Conservation (phyloP, 92 coral and sea anemone genomes). For the Metridium senile region DNA sequence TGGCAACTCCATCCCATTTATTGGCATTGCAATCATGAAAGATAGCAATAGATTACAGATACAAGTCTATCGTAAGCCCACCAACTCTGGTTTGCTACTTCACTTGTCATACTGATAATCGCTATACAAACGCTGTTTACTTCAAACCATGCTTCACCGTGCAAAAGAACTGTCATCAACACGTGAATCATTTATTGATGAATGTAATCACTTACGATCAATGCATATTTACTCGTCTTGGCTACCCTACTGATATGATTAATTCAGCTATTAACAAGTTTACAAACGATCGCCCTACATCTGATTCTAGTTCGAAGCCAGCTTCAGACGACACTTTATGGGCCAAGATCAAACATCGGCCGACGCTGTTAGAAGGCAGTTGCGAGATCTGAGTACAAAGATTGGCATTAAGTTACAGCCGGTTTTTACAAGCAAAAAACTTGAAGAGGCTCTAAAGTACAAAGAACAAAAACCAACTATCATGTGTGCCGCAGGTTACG, state of each 20-base stretch:
- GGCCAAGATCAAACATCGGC: slow-evolving; percentile 57
- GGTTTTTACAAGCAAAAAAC: no score
- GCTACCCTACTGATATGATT: no score
- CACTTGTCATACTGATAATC: slow-evolving; percentile 48
- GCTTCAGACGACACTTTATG: no score
- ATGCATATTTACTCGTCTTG: slow-evolving; percentile 44
- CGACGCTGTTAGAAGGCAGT: slow-evolving; percentile 36
- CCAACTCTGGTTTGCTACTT: slow-evolving; percentile 18
- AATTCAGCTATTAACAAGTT: no score
- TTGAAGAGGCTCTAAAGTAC: no score
- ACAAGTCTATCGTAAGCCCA: slow-evolving; percentile 6
- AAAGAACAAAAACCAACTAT: no score
- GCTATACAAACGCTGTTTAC: slow-evolving; percentile 58
- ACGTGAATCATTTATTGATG: slow-evolving; percentile 45
- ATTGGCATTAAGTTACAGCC: no score
- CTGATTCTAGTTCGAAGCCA: slow-evolving; percentile 24
- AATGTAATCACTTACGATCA: slow-evolving; percentile 39
- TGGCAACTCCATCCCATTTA: slow-evolving; percentile 35
- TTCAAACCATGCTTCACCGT: slow-evolving; percentile 53
- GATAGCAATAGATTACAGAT: slow-evolving; percentile 36
- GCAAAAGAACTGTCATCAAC: slow-evolving; percentile 55
- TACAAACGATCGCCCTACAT: background rate
- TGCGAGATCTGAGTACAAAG: slow-evolving; percentile 37
- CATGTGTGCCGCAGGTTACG: background rate
- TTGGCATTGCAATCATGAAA: slow-evolving; percentile 41